Percentiles rank a stretch among this genome's conserved stretches.
These are phyloP conservation scores for Penelope pileata DNA, from an alignment of 2,113 vertebrate genomes.

Conservation along the genomic window DNA sequence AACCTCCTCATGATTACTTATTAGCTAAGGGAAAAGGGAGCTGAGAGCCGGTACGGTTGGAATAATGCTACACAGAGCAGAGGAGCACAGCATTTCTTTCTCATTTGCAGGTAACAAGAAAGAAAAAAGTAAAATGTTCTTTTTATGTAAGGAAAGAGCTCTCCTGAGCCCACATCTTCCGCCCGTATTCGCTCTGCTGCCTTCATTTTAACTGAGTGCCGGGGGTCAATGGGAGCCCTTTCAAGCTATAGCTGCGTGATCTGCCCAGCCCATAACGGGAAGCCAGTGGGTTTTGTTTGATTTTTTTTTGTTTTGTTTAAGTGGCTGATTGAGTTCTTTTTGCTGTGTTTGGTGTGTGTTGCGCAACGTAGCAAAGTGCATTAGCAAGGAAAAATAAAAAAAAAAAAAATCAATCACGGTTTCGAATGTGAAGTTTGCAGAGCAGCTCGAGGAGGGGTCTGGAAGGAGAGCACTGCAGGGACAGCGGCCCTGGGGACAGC, in stretches of 20 bases:
- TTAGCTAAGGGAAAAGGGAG: constrained; percentile 68
- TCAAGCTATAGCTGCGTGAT: background rate
- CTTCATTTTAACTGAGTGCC: background rate
- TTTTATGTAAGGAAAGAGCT: background rate
- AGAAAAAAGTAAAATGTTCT: background rate
- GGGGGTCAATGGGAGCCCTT: background rate
- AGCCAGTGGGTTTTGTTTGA: background rate
- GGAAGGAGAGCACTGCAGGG: background rate
- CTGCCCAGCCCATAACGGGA: background rate
- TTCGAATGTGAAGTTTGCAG: background rate
- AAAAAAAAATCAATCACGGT: constrained; percentile 55
- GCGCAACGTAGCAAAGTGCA: background rate
- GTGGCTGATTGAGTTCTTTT: background rate
- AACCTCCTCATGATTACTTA: constrained; percentile 71
- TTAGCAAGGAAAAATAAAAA: constrained; percentile 50
- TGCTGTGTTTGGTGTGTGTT: background rate
- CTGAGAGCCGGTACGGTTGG: background rate
- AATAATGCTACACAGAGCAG: background rate
- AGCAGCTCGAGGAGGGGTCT: background rate
- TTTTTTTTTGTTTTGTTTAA: background rate
- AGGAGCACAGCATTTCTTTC: background rate
- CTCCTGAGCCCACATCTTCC: background rate
- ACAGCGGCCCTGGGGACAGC: too few relatives aligned
- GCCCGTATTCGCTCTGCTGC: background rate
- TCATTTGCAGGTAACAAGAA: constrained; percentile 13